phyloP scores from a whole-genome alignment of 2,113 vertebrate species.

The Stomatorhinus ivindoensis region DNA sequence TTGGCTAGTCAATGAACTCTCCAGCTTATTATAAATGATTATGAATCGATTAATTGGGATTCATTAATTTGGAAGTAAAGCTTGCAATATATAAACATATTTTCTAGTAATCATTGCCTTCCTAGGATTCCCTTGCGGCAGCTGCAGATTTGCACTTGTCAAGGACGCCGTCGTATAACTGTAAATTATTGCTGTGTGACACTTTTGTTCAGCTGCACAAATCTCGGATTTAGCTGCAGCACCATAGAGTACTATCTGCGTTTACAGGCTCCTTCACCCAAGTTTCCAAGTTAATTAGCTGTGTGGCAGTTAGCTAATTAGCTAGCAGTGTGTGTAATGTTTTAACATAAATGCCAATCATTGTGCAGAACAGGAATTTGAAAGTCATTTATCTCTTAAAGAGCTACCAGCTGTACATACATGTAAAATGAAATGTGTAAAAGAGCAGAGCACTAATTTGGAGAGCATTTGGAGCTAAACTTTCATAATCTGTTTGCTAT shows the following conservation, averaged over 20 bases:
- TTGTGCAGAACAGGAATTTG: background rate
- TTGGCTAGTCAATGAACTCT: background rate
- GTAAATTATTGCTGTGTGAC: background rate
- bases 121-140: background rate
- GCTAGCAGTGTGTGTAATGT: background rate
- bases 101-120: background rate
- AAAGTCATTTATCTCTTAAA: background rate
- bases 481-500: background rate
- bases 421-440: background rate
- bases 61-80: background rate
- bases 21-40: background rate
- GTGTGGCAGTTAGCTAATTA: constrained; percentile 3
- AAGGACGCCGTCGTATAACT: background rate
- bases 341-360: background rate
- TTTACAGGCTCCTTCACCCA: background rate
- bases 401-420: background rate
- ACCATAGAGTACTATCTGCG: background rate
- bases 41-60: background rate
- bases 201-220: background rate
- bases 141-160: background rate
- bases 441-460: background rate
- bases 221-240: background rate
- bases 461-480: background rate
- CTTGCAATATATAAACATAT: background rate
- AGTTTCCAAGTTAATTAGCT: background rate